A percentile compares a stretch with the other conserved stretches of the same genome.
Evolutionary conservation across 2,113 vertebrate species (phyloP).

Genomic region (Myanophis thanlyinensis): DNA sequence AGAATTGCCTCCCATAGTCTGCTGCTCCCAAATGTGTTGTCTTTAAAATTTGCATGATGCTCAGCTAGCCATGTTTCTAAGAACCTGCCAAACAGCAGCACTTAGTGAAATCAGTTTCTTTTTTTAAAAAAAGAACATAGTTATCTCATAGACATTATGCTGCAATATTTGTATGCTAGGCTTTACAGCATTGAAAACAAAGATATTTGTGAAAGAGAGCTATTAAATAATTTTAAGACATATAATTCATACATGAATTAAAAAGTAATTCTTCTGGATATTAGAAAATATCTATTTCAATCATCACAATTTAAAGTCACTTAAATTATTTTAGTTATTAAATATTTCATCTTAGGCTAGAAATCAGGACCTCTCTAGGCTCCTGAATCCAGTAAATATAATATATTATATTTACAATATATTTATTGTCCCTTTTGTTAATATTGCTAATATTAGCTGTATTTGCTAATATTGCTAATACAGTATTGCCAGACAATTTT

Average conservation of each 20-base stretch:
- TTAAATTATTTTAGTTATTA: background rate
- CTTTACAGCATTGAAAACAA: constrained; percentile 1
- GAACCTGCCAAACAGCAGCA: constrained; percentile 33
- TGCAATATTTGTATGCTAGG: background rate
- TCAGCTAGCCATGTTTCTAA: constrained; percentile 4
- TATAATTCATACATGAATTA: constrained; percentile 16
- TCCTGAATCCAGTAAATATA: constrained; percentile 3
- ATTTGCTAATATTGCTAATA: no score
- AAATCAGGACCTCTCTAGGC: background rate
- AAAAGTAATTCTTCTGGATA: background rate
- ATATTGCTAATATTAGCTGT: no score
- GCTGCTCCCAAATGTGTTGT: background rate
- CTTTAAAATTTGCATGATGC: background rate
- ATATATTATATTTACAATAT: no score
- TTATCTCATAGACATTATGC: constrained; percentile 46
- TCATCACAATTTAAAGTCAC: background rate
- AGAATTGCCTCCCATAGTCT: background rate
- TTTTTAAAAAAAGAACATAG: constrained; percentile 37
- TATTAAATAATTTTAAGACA: background rate
- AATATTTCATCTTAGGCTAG: constrained; percentile 42
- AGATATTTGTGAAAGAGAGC: background rate
- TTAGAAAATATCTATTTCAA: background rate
- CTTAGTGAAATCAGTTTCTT: constrained; percentile 47
- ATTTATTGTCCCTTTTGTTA: no score
- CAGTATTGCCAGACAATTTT: background rate